Percentiles rank a stretch among this genome's conserved stretches.
Evolutionary conservation across 35 echinoderm and acorn worm species (phyloP).

Genomic region (Heliocidaris tuberculata): DNA sequence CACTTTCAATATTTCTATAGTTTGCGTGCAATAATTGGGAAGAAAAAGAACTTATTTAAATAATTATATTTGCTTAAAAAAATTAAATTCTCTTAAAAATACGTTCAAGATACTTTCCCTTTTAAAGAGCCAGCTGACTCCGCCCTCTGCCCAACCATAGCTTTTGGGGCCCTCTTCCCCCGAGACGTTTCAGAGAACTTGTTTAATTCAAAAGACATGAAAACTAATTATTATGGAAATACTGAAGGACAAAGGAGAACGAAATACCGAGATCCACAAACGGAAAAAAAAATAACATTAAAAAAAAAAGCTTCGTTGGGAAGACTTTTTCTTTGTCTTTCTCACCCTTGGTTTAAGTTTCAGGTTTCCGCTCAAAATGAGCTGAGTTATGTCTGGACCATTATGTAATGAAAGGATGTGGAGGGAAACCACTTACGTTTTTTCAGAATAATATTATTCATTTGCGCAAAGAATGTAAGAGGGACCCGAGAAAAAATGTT

Average conservation of each 20-base stretch:
- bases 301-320: not conserved
- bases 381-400: not conserved
- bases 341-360: not conserved
- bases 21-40: too few relatives aligned
- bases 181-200: too few relatives aligned
- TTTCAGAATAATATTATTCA: not conserved
- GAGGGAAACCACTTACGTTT: not conserved
- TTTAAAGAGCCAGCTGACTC: too few relatives aligned
- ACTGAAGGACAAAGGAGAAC: not conserved
- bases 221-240: not conserved
- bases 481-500: not conserved
- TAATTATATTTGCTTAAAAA: too few relatives aligned
- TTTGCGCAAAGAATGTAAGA: not conserved
- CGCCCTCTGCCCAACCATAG: too few relatives aligned
- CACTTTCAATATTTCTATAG: too few relatives aligned
- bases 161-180: too few relatives aligned
- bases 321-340: not conserved
- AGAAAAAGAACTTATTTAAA: too few relatives aligned
- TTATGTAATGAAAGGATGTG: not conserved
- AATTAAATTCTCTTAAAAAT: too few relatives aligned
- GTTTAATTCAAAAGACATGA: not conserved
- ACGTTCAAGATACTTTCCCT: too few relatives aligned
- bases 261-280: not conserved
- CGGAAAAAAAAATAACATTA: not conserved
- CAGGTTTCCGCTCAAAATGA: not conserved